Conservation (phyloP, 2,113 vertebrate species). For the Mustelus asterias region DNA sequence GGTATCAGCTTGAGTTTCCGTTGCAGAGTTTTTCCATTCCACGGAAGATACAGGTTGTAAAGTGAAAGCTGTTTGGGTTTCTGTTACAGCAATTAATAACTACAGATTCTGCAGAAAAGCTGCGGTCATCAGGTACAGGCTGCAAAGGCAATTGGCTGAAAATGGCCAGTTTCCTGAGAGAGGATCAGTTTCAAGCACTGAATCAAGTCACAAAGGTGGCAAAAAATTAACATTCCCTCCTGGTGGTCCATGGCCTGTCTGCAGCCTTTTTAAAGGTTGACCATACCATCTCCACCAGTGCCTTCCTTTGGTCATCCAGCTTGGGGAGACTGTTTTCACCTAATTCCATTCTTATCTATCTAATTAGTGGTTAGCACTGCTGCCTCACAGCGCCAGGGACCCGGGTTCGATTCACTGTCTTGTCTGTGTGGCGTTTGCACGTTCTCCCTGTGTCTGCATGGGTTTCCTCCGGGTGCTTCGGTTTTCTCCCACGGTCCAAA, state of each 20-base stretch:
- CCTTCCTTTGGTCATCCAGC: not conserved
- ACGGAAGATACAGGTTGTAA: not conserved
- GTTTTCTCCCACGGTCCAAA: too few species aligned
- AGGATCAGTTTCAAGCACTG: not conserved
- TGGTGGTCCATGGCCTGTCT: not conserved
- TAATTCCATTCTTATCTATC: not conserved
- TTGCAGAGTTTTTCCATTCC: not conserved
- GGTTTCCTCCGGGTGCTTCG: too few species aligned
- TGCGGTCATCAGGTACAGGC: not conserved
- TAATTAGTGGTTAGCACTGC: not conserved
- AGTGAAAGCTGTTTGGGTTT: not conserved
- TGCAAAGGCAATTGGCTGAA: not conserved
- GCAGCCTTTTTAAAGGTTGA: too few species aligned
- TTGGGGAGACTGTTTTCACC: not conserved
- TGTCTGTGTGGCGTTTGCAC: too few species aligned
- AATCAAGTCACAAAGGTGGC: not conserved
- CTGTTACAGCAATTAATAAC: too few species aligned
- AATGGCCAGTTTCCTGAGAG: not conserved
- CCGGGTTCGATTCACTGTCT: too few species aligned
- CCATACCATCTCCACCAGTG: not conserved
- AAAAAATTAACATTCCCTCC: not conserved
- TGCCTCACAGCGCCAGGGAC: too few species aligned
- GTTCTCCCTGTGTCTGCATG: too few species aligned
- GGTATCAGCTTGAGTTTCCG: not conserved
- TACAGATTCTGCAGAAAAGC: not conserved